Conservation (phyloP, 2,888 invertebrate species). For the Diloba caeruleocephala region DNA sequence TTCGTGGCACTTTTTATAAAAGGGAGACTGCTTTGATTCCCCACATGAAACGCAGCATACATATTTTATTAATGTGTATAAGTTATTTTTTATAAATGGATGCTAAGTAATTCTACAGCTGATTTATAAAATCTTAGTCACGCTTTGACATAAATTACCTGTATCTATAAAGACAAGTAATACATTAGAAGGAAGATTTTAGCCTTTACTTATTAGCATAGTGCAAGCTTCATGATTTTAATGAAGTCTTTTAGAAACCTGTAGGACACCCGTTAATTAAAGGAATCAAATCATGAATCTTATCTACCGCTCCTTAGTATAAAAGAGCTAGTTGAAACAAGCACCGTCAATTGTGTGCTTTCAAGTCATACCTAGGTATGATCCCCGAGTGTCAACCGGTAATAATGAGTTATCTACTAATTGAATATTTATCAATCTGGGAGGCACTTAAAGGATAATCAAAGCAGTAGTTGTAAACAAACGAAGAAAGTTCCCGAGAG, state of each 20-base stretch:
- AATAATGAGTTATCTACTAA: slow-evolving; percentile 47
- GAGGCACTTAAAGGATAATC: slow-evolving; percentile 73
- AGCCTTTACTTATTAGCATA: slow-evolving; percentile 22
- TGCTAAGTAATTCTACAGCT: not conserved
- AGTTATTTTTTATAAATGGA: too few species aligned
- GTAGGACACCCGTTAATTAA: slow-evolving; percentile 13
- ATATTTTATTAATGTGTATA: too few species aligned
- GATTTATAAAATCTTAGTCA: slow-evolving; percentile 6
- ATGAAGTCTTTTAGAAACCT: slow-evolving; percentile 14
- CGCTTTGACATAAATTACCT: too few species aligned
- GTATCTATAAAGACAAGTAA: not conserved
- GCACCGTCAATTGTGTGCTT: too few species aligned
- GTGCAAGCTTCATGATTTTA: slow-evolving; percentile 9
- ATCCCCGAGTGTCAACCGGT: slow-evolving; percentile 19
- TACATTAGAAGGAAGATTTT: not conserved
- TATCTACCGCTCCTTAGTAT: slow-evolving; percentile 3
- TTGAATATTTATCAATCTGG: slow-evolving; percentile 71
- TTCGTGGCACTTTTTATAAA: slow-evolving; percentile 55
- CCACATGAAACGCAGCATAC: too few species aligned
- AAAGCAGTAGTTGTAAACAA: slow-evolving; percentile 76
- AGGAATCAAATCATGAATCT: slow-evolving; percentile 14
- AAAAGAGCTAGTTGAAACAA: slow-evolving; percentile 28
- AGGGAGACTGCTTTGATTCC: slow-evolving; percentile 50
- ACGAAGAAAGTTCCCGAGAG: slow-evolving; percentile 76
- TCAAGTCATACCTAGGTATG: too few species aligned